Evolutionary conservation across 1,140 invertebrate genomes (phyloP).

Genomic region (Zophobas atratus): DNA sequence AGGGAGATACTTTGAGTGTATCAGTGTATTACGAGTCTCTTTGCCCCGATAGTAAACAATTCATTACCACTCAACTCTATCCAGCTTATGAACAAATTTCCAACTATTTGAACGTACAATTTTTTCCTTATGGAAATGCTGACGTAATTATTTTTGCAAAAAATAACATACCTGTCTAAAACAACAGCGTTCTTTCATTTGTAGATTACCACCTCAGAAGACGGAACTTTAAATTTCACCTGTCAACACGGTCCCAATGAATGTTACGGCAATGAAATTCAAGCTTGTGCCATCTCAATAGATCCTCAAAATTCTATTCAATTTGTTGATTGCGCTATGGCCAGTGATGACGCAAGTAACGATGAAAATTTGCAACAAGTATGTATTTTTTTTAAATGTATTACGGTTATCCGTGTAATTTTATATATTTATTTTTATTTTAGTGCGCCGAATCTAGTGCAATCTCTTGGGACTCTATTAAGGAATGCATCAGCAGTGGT

Average conservation of each 20-base stretch:
- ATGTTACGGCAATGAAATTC: constrained; percentile 75
- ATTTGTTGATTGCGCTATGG: constrained; percentile 25
- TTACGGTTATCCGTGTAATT: not conserved
- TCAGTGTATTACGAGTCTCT: constrained; percentile 68
- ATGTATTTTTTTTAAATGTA: not conserved
- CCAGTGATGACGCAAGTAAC: not conserved
- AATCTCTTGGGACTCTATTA: not conserved
- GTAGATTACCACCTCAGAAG: not conserved
- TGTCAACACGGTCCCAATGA: constrained; percentile 76
- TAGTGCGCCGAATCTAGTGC: constrained; percentile 12
- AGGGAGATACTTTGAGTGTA: constrained; percentile 54
- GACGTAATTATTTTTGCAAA: not conserved
- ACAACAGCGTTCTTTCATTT: not conserved
- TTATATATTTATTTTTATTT: constrained; percentile 4
- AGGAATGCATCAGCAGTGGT: constrained; percentile 1
- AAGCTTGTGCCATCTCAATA: constrained; percentile 73
- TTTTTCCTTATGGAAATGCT: constrained; percentile 21
- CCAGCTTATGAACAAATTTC: constrained; percentile 18
- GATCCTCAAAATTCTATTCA: constrained; percentile 5
- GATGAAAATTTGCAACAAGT: not conserved
- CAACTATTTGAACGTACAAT: constrained; percentile 50
- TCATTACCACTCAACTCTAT: constrained; percentile 64
- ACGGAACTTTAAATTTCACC: constrained; percentile 69
- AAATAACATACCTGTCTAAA: not conserved
- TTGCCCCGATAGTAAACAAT: constrained; percentile 68